phyloP scores from a whole-genome alignment of 2,888 invertebrate species.

The Tenodera sinensis region DNA sequence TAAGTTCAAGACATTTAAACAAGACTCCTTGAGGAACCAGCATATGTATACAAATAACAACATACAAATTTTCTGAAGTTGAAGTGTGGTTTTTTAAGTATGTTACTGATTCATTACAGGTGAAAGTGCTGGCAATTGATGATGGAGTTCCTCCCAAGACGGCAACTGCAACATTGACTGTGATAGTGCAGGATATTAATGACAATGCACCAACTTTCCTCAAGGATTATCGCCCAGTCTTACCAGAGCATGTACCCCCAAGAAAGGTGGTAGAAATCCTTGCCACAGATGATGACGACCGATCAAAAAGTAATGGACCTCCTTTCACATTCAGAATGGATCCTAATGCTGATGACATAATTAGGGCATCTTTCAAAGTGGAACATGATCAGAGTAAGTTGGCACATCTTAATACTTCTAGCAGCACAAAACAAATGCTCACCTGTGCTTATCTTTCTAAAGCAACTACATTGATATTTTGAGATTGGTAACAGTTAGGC shows the following conservation, averaged over 20 bases:
- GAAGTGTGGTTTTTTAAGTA: background rate
- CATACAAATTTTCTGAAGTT: too few relatives aligned
- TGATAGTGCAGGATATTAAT: constrained; percentile 92
- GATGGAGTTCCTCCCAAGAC: constrained; percentile 91
- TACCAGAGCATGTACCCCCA: constrained; percentile 89
- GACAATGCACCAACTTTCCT: constrained; percentile 92
- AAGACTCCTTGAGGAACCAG: too few relatives aligned
- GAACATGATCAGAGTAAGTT: constrained; percentile 90
- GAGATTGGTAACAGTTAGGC: too few relatives aligned
- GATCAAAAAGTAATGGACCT: constrained; percentile 92
- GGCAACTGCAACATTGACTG: constrained; percentile 88
- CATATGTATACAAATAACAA: too few relatives aligned
- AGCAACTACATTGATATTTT: too few relatives aligned
- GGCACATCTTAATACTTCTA: background rate
- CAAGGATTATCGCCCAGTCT: constrained; percentile 86
- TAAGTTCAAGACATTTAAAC: too few relatives aligned
- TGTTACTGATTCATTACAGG: constrained; percentile 43
- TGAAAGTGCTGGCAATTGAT: constrained; percentile 92
- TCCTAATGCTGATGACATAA: constrained; percentile 89
- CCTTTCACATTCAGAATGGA: constrained; percentile 94
- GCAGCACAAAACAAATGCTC: too few relatives aligned
- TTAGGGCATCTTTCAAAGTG: constrained; percentile 91
- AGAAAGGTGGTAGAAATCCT: constrained; percentile 89
- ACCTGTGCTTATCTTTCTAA: too few relatives aligned
- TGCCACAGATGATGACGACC: constrained; percentile 90